Conservation (phyloP, 2,888 invertebrate species). For the Drosophila anceps region DNA sequence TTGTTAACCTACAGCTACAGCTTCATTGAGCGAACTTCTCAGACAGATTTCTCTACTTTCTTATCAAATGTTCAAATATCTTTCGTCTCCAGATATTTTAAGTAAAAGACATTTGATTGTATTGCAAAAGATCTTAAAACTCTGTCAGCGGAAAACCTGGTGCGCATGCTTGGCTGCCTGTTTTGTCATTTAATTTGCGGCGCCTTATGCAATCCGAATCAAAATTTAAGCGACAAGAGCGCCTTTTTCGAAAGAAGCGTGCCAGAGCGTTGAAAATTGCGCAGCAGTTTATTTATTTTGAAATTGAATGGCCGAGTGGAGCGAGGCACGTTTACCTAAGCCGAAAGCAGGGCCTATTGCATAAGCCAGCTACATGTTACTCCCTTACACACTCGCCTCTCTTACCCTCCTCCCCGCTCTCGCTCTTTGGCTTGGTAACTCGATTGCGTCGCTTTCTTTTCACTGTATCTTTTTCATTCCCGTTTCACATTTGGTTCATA, state of each 20-base stretch:
- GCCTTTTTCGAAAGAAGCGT: constrained; percentile 56
- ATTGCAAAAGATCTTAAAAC: constrained; percentile 11
- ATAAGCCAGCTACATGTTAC: constrained; percentile 46
- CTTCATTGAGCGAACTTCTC: no score
- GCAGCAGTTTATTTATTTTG: constrained; percentile 60
- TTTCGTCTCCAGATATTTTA: neutral
- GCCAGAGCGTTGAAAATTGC: constrained; percentile 77
- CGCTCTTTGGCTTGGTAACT: constrained; percentile 4
- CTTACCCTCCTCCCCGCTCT: neutral
- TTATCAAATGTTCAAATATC: neutral
- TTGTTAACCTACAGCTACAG: neutral
- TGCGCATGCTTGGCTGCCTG: constrained; percentile 42
- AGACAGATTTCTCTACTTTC: neutral
- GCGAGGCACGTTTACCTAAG: constrained; percentile 62
- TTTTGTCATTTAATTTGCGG: constrained; percentile 58
- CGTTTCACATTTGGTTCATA: constrained; percentile 71
- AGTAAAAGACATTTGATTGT: constrained; percentile 9
- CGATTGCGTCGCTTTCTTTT: constrained; percentile 68
- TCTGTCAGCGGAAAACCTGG: constrained; percentile 62
- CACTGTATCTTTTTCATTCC: constrained; percentile 48
- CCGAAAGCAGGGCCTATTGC: constrained; percentile 71
- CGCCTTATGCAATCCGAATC: constrained; percentile 62
- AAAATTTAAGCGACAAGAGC: constrained; percentile 14
- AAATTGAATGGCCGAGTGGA: constrained; percentile 73
- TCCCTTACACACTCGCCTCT: neutral